phyloP scores from a whole-genome alignment of 2,888 invertebrate genomes.

The Sympetrum striolatum region DNA sequence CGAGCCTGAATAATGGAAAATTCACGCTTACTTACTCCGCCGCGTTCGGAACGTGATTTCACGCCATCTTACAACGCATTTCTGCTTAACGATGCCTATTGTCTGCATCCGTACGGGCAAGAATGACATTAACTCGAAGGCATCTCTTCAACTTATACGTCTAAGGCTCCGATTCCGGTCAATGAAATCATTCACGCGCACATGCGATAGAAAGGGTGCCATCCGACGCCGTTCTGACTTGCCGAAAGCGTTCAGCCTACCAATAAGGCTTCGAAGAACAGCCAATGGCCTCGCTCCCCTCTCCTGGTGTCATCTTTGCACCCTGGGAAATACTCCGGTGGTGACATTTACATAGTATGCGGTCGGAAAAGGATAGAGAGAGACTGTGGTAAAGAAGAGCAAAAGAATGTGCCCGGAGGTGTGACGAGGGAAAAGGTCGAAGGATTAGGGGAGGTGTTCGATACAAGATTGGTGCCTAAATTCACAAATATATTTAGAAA shows the following conservation, averaged over 20 bases:
- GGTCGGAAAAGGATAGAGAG: neutral
- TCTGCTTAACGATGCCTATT: neutral
- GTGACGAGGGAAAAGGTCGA: neutral
- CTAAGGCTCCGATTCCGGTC: neutral
- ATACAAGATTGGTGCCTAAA: neutral
- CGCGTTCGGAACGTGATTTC: neutral
- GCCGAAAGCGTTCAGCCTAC: neutral
- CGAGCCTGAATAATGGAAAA: too few species aligned
- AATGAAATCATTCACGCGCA: neutral
- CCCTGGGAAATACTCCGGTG: neutral
- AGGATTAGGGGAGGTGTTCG: neutral
- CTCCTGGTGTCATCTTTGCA: neutral
- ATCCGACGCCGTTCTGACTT: neutral
- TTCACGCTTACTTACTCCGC: neutral
- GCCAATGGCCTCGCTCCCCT: neutral
- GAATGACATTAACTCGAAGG: neutral
- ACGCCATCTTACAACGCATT: neutral
- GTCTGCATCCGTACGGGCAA: neutral
- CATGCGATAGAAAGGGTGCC: neutral
- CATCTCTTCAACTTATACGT: neutral
- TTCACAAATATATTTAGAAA: too few species aligned
- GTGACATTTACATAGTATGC: neutral
- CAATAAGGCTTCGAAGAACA: neutral
- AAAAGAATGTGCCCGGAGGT: neutral
- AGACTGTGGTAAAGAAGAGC: neutral